phyloP scores from a whole-genome alignment of 2,113 vertebrate species.

The Anguilla rostrata region DNA sequence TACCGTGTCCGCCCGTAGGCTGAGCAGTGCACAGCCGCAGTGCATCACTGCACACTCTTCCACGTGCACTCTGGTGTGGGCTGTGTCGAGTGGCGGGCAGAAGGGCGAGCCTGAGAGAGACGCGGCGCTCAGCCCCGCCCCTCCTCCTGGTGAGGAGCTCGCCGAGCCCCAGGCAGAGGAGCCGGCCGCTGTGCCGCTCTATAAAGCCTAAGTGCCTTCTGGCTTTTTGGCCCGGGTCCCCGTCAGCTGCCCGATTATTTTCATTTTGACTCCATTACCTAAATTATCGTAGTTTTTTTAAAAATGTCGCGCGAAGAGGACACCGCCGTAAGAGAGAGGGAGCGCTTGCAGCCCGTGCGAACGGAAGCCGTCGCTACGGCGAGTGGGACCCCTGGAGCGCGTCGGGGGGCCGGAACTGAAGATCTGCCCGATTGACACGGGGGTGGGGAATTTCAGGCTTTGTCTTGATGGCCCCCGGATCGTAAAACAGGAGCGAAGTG shows the following conservation, averaged over 20 bases:
- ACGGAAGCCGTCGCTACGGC: slow-evolving; percentile 30
- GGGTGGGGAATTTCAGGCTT: slow-evolving; percentile 25
- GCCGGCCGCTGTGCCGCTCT: slow-evolving; percentile 41
- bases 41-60: neutral
- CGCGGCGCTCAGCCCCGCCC: slow-evolving; percentile 52
- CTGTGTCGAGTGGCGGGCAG: slow-evolving; percentile 52
- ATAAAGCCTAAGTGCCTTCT: slow-evolving; percentile 44
- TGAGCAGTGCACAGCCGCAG: slow-evolving; percentile 18
- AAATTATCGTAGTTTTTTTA: slow-evolving; percentile 31
- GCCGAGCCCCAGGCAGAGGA: slow-evolving; percentile 40
- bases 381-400: slow-evolving; percentile 26
- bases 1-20: too few species aligned
- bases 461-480: slow-evolving; percentile 18
- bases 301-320: slow-evolving; percentile 31
- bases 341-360: slow-evolving; percentile 34
- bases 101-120: slow-evolving; percentile 61
- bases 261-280: slow-evolving; percentile 33
- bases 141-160: slow-evolving; percentile 57
- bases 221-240: slow-evolving; percentile 57
- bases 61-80: slow-evolving; percentile 40
- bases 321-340: slow-evolving; percentile 35
- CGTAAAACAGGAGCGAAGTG: neutral
- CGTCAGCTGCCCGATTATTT: slow-evolving; percentile 58
- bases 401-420: slow-evolving; percentile 34
- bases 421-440: slow-evolving; percentile 37